phyloP scores from a whole-genome alignment of 2,113 vertebrate species.

The Rhea pennata region DNA sequence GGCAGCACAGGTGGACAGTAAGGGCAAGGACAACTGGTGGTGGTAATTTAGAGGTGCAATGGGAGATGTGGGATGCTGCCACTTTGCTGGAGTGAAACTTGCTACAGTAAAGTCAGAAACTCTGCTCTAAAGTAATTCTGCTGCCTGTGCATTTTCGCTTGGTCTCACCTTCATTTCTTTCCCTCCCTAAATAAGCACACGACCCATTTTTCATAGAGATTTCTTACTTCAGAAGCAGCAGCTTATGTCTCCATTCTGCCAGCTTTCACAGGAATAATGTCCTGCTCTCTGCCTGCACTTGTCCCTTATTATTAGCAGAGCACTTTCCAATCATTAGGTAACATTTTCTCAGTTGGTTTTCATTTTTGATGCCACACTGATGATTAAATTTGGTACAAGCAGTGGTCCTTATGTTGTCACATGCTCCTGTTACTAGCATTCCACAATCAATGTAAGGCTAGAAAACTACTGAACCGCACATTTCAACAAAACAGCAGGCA shows the following conservation, averaged over 20 bases:
- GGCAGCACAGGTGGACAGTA: not conserved
- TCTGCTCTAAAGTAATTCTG: not conserved
- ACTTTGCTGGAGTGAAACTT: not conserved
- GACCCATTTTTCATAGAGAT: not conserved
- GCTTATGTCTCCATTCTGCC: not conserved
- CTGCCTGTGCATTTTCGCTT: not conserved
- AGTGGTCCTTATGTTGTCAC: not conserved
- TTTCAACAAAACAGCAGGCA: slow-evolving; percentile 9
- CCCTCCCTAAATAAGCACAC: not conserved
- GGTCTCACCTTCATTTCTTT: not conserved
- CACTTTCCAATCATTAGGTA: not conserved
- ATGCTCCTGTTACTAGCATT: not conserved
- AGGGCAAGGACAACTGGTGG: not conserved
- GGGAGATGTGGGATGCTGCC: not conserved
- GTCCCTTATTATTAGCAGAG: not conserved
- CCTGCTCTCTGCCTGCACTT: not conserved
- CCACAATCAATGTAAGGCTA: not conserved
- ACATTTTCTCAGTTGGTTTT: slow-evolving; percentile 24
- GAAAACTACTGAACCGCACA: not conserved
- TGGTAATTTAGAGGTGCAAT: not conserved
- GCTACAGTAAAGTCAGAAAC: not conserved
- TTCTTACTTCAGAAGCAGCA: not conserved
- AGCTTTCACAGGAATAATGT: not conserved
- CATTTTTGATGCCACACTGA: slow-evolving; percentile 1
- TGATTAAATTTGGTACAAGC: not conserved